Conservation (phyloP, 1,140 invertebrate species). For the Araneus ventricosus region DNA sequence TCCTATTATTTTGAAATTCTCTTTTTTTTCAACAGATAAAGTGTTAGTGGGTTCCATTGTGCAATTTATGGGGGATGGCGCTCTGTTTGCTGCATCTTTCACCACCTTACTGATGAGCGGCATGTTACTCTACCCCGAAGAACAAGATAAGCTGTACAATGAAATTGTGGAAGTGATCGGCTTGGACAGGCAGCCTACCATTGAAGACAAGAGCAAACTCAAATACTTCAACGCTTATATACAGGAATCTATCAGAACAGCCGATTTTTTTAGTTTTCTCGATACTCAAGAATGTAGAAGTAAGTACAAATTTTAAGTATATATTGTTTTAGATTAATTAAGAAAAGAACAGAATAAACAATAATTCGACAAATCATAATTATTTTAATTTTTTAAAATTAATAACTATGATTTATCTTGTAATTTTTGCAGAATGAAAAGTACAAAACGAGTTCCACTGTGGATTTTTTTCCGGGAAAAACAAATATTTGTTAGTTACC, state of each 20-base stretch:
- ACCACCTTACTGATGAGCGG: neutral
- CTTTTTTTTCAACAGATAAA: neutral
- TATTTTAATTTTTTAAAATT: neutral
- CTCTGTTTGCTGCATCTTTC: neutral
- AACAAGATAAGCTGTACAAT: slow-evolving; percentile 40
- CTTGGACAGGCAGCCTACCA: neutral
- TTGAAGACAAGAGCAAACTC: slow-evolving; percentile 34
- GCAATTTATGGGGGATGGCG: slow-evolving; percentile 13
- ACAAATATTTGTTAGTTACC: no score
- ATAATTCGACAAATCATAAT: no score
- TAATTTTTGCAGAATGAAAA: no score
- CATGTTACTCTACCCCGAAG: neutral
- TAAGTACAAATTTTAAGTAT: neutral
- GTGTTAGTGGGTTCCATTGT: neutral
- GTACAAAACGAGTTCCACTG: no score
- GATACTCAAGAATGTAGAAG: slow-evolving; percentile 29
- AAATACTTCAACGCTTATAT: slow-evolving; percentile 37
- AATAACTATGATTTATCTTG: neutral
- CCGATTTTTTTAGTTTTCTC: neutral
- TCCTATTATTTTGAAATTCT: neutral
- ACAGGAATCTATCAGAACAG: neutral
- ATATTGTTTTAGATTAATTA: no score
- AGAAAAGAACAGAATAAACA: no score
- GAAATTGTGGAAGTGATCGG: slow-evolving; percentile 45
- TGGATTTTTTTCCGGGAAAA: no score